These are phyloP conservation scores for Pitangus sulphuratus DNA, from an alignment of 2,797 vertebrate species.

Conservation along the genomic window DNA sequence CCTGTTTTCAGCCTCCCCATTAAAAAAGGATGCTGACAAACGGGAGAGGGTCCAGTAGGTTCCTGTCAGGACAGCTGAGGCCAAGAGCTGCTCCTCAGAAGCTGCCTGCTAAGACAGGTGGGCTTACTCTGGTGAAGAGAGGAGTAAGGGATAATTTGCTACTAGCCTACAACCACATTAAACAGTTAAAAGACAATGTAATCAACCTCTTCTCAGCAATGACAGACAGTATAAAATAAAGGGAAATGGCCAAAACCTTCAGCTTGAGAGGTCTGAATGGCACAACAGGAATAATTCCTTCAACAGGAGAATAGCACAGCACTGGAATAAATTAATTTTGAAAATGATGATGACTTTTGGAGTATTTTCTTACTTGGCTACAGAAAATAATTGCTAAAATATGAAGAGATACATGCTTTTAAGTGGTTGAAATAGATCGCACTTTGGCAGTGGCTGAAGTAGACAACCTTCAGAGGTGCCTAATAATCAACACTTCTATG, in stretches of 20 bases:
- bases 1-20: not conserved
- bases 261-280: not conserved
- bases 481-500: not conserved
- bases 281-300: not conserved
- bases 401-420: not conserved
- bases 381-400: not conserved
- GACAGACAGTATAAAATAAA: not conserved
- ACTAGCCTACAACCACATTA: not conserved
- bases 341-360: rapidly evolving
- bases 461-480: not conserved
- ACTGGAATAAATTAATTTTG: not conserved
- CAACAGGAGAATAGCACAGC: not conserved
- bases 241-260: not conserved
- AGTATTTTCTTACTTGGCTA: not conserved
- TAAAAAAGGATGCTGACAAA: not conserved
- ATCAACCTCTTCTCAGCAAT: not conserved
- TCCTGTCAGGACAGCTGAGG: not conserved
- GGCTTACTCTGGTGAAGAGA: not conserved
- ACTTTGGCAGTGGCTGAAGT: not conserved
- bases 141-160: not conserved
- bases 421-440: not conserved
- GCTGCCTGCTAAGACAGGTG: not conserved
- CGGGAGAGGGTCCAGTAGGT: not conserved
- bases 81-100: not conserved
- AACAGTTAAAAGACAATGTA: not conserved